Conservation (phyloP, 2,888 invertebrate genomes). For the Acholoe squamosa region DNA sequence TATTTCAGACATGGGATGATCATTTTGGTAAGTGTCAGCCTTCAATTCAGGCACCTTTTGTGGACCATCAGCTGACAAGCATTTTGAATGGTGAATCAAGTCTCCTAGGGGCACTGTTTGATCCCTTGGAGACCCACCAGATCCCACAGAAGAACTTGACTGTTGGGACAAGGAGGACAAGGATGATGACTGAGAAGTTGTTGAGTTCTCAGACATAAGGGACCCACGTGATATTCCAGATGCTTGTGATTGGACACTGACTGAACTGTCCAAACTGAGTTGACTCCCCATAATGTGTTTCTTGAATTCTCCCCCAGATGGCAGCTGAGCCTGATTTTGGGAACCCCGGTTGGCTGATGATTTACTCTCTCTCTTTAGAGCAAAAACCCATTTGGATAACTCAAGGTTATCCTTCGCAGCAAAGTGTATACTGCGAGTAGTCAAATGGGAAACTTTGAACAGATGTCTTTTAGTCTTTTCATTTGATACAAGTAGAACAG, state of each 20-base stretch:
- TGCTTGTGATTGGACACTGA: constrained; percentile 19
- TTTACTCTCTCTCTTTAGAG: constrained; percentile 75
- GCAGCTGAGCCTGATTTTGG: not conserved
- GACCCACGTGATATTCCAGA: not conserved
- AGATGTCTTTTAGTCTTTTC: constrained; percentile 71
- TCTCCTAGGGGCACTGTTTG: too few relatives aligned
- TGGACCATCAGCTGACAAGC: too few relatives aligned
- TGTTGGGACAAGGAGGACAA: constrained; percentile 40
- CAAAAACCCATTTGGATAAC: constrained; percentile 75
- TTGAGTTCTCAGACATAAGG: not conserved
- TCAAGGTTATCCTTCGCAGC: constrained; percentile 73
- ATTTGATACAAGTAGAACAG: constrained; percentile 71
- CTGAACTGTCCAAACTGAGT: constrained; percentile 29
- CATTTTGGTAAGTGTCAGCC: too few relatives aligned
- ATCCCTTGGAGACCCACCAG: not conserved
- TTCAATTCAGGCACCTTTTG: too few relatives aligned
- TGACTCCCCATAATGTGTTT: not conserved
- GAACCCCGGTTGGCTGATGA: not conserved
- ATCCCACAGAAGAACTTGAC: not conserved
- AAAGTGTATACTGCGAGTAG: constrained; percentile 73
- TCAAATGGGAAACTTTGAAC: constrained; percentile 75
- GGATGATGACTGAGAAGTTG: not conserved
- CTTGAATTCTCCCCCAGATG: not conserved
- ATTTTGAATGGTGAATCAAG: not conserved
- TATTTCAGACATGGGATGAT: too few relatives aligned